Evolutionary conservation across 2,797 vertebrate genomes (phyloP).

Genomic region (Syndactyla subalaris): DNA sequence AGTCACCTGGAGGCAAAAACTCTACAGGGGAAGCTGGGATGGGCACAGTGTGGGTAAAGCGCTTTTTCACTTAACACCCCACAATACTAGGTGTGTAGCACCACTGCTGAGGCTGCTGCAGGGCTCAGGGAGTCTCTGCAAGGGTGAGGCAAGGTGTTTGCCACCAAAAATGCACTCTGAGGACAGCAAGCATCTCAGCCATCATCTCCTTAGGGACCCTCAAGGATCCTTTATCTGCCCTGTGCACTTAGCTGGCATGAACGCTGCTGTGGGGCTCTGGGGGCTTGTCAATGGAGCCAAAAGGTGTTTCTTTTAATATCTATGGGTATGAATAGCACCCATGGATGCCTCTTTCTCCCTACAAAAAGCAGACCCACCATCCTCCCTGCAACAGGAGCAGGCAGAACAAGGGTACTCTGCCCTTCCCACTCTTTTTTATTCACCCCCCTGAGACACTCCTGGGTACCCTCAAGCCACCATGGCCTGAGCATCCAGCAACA

Average conservation of each 20-base stretch:
- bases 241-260: neutral
- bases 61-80: neutral
- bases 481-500: constrained; percentile 38
- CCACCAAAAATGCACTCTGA: neutral
- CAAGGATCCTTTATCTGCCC: neutral
- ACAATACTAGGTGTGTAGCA: accelerated
- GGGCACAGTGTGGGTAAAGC: accelerated
- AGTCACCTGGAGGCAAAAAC: neutral
- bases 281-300: neutral
- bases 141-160: neutral
- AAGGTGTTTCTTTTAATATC: neutral
- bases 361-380: accelerated
- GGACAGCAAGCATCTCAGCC: neutral
- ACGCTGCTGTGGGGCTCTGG: neutral
- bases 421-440: neutral
- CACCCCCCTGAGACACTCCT: neutral
- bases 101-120: neutral
- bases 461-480: neutral
- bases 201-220: neutral
- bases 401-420: accelerated
- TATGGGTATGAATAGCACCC: neutral
- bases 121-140: neutral
- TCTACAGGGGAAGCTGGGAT: neutral
- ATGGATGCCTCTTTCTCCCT: neutral
- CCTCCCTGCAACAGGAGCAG: neutral